Evolutionary conservation across 2,888 invertebrate genomes (phyloP), one percentile per base, ranked within the genome.

Genomic region (Apamea anceps): DNA sequence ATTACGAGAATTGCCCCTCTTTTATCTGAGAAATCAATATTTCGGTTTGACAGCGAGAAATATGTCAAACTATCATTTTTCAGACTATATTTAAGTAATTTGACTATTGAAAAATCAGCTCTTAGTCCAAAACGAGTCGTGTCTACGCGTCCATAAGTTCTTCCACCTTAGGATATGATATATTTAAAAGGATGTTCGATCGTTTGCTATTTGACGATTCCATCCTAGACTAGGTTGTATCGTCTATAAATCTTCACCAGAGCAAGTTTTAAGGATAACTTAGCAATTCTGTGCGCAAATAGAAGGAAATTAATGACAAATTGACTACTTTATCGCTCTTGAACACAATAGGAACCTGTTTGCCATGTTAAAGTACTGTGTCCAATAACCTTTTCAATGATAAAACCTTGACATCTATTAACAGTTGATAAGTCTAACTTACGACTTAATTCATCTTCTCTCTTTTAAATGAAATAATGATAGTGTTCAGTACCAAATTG

Each of bases 391-490:
- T 75, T 74, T 73, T 63, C 62, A 85, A 51, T 73, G 66, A 63
- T 71, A 0, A 28, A 66, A 45, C 82, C 82, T 84, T 84, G 85
- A 74, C 65, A 60, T 62, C 54, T 51, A 76, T 74, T 48, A 54
- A 66, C 54, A 10, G 48, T 21, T 42, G 48, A 79, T 68, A 78
- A 78, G 42, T 37, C 42, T 57, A 7, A 18, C n/a, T 28, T 51
- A 60, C 5, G 10, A 45, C n/a, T 75, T 45, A 0, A 32, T 28
- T 25, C 15, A 48, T 37, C 15, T 21, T n/a, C 28, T 37, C 0
- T 32, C 21, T 70, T 57, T 37, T 51, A n/a, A 60, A 32, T 71
- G 0, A 25, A 42, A 45, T 81, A 4, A 2, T 48, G 15, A 28
- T 70, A 60, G 18, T 37, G 21, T 42, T 21, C 3, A 51, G 5